Conservation (phyloP, 1,140 invertebrate species). For the Caenorhabditis elegans region WBcel235 BX284604.4:1682001-1682500, state of each 20-base stretch:
- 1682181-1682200: too few relatives aligned
- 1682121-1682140: neutral
- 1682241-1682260: neutral
- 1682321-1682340: too few relatives aligned
- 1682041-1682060: conserved; percentile 60
- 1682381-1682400: too few relatives aligned
- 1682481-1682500: too few relatives aligned
- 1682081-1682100: conserved; percentile 30
- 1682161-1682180: too few relatives aligned
- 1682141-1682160: neutral
- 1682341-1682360: neutral
- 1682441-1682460: neutral
- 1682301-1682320: conserved; percentile 17
- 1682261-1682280: neutral
- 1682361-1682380: neutral
- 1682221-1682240: neutral
- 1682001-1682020: conserved; percentile 54
- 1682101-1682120: neutral
- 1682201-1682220: neutral
- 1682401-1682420: too few relatives aligned
- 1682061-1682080: conserved; percentile 48
- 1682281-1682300: neutral
- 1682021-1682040: conserved; percentile 55
- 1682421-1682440: too few relatives aligned
- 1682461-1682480: neutral